Percentiles rank a stretch among this genome's conserved stretches.
These are phyloP conservation scores for Cygnus buccinator DNA, from an alignment of 2,113 vertebrate genomes.

Conservation along the genomic window DNA sequence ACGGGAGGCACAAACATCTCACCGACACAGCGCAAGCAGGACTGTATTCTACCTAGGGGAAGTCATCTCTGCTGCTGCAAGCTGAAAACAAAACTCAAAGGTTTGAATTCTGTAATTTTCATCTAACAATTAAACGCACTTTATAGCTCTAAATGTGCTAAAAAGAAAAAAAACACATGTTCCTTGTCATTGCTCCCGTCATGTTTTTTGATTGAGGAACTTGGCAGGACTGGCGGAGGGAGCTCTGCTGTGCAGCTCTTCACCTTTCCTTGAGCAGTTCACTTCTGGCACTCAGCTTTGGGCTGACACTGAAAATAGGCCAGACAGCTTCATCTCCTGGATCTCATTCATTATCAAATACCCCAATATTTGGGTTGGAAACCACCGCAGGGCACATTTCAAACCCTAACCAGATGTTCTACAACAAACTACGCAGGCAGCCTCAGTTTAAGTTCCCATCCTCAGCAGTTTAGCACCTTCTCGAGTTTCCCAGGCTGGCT, in stretches of 20 bases:
- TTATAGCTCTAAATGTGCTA: too few relatives aligned
- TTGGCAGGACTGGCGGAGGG: background rate
- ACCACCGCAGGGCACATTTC: background rate
- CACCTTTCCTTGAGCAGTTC: background rate
- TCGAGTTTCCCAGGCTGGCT: constrained; percentile 25
- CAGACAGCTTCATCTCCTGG: background rate
- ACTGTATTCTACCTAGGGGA: too few relatives aligned
- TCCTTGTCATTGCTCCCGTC: background rate
- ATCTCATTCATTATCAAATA: background rate
- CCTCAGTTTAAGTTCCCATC: background rate
- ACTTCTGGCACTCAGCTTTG: background rate
- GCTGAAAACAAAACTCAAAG: too few relatives aligned
- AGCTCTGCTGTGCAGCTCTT: background rate
- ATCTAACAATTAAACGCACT: too few relatives aligned
- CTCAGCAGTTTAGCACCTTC: constrained; percentile 31
- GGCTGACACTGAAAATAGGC: background rate
- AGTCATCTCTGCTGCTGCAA: too few relatives aligned
- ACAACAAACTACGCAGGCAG: background rate
- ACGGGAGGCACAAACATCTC: too few relatives aligned
- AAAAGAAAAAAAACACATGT: too few relatives aligned
- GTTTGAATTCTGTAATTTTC: too few relatives aligned
- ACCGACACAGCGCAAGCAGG: too few relatives aligned
- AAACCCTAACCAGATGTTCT: background rate
- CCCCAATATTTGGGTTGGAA: background rate
- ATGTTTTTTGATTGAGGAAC: background rate